Conservation (phyloP, 92 coral and sea anemone genomes). For the Palythoa heliodiscus region DNA sequence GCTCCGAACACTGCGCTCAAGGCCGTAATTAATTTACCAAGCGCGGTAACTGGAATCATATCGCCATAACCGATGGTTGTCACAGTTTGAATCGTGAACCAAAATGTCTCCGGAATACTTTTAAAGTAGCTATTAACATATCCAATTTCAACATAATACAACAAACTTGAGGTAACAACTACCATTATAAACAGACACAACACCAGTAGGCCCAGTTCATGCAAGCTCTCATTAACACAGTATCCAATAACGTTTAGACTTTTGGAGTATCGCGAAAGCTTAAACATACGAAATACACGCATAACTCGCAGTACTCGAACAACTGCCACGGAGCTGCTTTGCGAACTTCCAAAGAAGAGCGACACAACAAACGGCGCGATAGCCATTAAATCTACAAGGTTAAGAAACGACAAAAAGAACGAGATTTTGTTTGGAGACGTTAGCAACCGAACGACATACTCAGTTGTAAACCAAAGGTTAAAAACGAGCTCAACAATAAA, state of each 20-base stretch:
- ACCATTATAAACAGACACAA: conserved; percentile 84
- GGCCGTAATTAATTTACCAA: conserved; percentile 82
- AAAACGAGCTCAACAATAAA: conserved; percentile 69
- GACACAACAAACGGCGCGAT: conserved; percentile 74
- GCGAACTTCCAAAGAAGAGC: conserved; percentile 51
- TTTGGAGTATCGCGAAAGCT: conserved; percentile 90
- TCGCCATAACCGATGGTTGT: conserved; percentile 99
- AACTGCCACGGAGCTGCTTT: conserved; percentile 71
- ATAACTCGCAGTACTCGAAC: conserved; percentile 84
- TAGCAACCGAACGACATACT: conserved; percentile 67
- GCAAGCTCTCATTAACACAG: conserved; percentile 84
- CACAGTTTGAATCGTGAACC: conserved; percentile 94
- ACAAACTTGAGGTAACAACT: conserved; percentile 75
- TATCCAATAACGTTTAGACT: conserved; percentile 95
- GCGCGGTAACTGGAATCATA: conserved; percentile 76
- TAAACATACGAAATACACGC: conserved; percentile 93
- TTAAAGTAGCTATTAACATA: conserved; percentile 62
- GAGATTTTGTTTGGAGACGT: conserved; percentile 68
- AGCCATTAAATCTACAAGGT: conserved; percentile 74
- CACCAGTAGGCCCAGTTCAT: conserved; percentile 83
- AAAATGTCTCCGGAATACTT: conserved; percentile 94
- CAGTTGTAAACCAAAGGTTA: conserved; percentile 82
- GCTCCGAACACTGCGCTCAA: conserved; percentile 94
- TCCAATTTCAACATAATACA: conserved; percentile 82
- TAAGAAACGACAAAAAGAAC: conserved; percentile 65